Conservation (phyloP, 2,113 vertebrate species). For the Ochotona princeps region DNA sequence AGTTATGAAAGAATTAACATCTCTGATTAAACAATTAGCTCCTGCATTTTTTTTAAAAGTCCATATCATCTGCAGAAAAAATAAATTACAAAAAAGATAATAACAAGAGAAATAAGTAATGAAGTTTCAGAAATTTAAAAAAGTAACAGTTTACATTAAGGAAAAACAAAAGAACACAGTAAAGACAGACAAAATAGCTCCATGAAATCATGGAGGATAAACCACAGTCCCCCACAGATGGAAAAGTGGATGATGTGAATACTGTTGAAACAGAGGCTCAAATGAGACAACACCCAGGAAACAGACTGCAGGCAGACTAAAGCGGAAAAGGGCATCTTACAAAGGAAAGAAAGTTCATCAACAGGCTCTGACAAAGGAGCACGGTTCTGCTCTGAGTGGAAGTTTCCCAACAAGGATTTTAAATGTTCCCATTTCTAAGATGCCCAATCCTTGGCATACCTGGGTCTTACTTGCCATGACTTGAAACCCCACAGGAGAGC, state of each 20-base stretch:
- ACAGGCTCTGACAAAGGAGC: background rate
- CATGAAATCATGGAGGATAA: background rate
- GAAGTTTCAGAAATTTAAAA: background rate
- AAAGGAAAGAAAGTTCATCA: background rate
- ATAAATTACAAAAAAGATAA: constrained; percentile 37
- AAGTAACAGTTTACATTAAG: background rate
- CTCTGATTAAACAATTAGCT: constrained; percentile 31
- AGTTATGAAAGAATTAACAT: background rate
- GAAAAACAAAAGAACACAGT: constrained; percentile 16
- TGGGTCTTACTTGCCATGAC: background rate
- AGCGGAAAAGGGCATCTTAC: background rate
- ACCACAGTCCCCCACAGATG: background rate
- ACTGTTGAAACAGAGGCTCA: background rate
- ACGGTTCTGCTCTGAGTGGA: background rate
- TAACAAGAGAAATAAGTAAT: constrained; percentile 43
- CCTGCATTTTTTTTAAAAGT: background rate
- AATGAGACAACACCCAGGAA: background rate
- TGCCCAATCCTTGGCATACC: background rate
- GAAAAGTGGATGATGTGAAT: background rate
- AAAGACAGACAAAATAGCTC: background rate
- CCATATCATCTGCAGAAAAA: background rate
- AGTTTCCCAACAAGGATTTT: background rate
- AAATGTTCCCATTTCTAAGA: background rate
- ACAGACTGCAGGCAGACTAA: constrained; percentile 59
- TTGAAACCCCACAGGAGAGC: background rate